Base-by-base conservation (phyloP, 2,888 invertebrate genomes). In the Platycnemis pennipes region DNA sequence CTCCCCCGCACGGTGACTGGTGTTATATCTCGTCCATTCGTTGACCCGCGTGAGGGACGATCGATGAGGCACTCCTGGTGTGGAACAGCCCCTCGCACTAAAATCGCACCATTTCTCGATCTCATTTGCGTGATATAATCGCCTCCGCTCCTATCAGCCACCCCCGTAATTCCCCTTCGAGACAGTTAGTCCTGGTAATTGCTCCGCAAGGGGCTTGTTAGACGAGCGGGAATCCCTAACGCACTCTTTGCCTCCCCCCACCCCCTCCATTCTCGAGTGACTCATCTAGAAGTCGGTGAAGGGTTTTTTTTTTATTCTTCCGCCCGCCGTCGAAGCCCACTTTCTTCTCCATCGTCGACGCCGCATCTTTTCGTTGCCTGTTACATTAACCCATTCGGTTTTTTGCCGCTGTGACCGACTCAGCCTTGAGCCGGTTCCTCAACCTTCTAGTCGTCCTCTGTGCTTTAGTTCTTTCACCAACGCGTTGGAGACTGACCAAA, bases 341-440 rank as follows among this genome's bases (percentile, higher is more conserved):
- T 77, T 77, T 77, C 77, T 26, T 77, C 37, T 16, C 11, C 37
- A 16, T 37, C 77, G 77, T 13, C 77, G 49, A 49, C 77, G n/a
- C 37, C 31, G 16, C 31, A 77, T 77, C 31, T 37, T 77, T 37
- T 77, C 77, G 31, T 77, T 26, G 31, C 77, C 37, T 77, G 77
- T 77, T 77, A 37, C 31, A 26, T 13, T 77, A 77, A 77, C 77
- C 77, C 77, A 37, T 77, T 77, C 37, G 77, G 31, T 77, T 77
- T 77, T 77, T 31, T 77, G 77, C 37, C 16, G 77, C 16, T 77
- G 31, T 16, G 37, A 11, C 31, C 77, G 77, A 77, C 37, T 37
- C 31, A 37, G 77, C 77, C 77, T 77, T 77, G 77, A 26, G 77
- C 37, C 77, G 77, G 77, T 77, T 77, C 77, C n/a, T 77, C 77